Evolutionary conservation across 2,888 invertebrate genomes (phyloP).

Genomic region (Cerastoderma edule): DNA sequence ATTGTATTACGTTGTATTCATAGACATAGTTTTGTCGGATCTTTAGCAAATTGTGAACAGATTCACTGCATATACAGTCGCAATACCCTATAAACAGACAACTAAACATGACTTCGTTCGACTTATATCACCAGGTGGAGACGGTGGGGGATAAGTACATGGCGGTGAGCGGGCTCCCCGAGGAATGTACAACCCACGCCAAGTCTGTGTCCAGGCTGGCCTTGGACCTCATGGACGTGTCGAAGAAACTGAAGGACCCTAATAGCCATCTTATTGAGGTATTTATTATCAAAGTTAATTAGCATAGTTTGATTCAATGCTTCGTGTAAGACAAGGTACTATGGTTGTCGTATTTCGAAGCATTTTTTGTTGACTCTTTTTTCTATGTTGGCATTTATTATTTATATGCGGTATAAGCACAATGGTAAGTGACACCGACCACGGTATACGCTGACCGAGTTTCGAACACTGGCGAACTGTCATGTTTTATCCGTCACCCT

Average conservation of each 20-base stretch:
- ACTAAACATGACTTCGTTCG: neutral
- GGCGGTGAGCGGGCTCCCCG: constrained; percentile 97
- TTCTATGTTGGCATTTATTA: too few species aligned
- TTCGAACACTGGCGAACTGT: too few species aligned
- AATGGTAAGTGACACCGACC: too few species aligned
- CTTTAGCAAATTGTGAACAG: neutral
- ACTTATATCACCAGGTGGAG: constrained; percentile 89
- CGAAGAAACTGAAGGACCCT: constrained; percentile 92
- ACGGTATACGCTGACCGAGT: too few species aligned
- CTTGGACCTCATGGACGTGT: constrained; percentile 97
- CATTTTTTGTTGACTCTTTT: too few species aligned
- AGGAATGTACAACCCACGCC: constrained; percentile 94
- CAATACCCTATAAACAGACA: neutral
- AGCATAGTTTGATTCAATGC: too few species aligned
- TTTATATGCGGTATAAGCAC: too few species aligned
- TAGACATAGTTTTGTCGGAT: neutral
- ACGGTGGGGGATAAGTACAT: constrained; percentile 99
- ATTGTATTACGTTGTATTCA: neutral
- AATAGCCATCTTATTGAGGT: constrained; percentile 91
- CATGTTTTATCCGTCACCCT: too few species aligned
- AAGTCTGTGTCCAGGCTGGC: constrained; percentile 92
- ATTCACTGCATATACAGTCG: neutral
- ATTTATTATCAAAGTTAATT: constrained; percentile 20
- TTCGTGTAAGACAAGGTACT: too few species aligned
- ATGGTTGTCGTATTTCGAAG: too few species aligned